Base-by-base conservation (phyloP, 2,797 vertebrate genomes). In the Myiotriccus ornatus region DNA sequence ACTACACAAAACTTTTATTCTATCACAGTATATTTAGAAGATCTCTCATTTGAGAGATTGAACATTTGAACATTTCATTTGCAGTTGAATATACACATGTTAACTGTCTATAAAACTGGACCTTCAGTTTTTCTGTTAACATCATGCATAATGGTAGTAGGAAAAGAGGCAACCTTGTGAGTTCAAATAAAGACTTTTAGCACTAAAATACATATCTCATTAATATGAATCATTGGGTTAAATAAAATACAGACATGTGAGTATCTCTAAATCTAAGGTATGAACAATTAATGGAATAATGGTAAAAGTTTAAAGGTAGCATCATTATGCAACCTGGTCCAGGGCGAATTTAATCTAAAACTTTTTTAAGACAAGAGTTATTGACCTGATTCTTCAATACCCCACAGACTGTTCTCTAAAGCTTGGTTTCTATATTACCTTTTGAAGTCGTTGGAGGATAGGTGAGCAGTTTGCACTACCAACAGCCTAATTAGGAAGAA, bases 301-400 rank as follows among this genome's bases (percentile, higher is more conserved):
- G 12, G 39, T 63, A 69, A 43, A 91, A 89, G 16, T 85, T 70
- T 77, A 84, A 69, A 70, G 47, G 47, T 25, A 55, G 9, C 27
- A 53, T 87, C 34, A 50, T 80, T 91, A 78, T 63, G 37, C 43
- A 94, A 95, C 91, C 8, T 95, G 69, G 62, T 84, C 20, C 59
- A 84, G 71, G 74, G 79, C 12, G 5, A 37, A 92, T 95, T 86
- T 95, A 81, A 83, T 89, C 41, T 91, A 75, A 90, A 95, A 94
- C 79, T 90, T 83, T 89, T 90, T 96, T 78, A 96, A 95, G 68
- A 85, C 76, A 92, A 85, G 53, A 28, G 32, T 94, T 95, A 95
- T 95, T 97, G 96, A 97, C 95, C 97, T 97, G 84, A 89, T 97
- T 97, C 79, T 65, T 87, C 75, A 96, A 97, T 96, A 85, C 95